A percentile compares a stretch with the other conserved stretches of the same genome.
Evolutionary conservation across 2,797 vertebrate species (phyloP).

Genomic region (Bufotes viridis): DNA sequence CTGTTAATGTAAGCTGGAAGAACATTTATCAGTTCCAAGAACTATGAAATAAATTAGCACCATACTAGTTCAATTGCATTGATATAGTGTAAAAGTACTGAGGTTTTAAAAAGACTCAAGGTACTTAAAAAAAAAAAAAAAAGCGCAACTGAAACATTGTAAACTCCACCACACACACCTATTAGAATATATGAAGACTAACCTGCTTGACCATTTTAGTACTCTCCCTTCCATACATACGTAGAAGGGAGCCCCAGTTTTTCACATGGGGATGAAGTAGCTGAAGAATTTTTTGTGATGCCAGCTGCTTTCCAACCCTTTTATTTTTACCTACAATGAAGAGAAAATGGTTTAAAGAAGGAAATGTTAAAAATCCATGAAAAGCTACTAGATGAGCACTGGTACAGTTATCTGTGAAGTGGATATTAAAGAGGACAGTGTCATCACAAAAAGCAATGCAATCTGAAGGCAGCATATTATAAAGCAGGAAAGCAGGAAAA

Average conservation of each 20-base stretch:
- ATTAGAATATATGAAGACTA: background rate
- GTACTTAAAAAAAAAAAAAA: too few species aligned
- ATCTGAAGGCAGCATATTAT: too few species aligned
- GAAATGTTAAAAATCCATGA: background rate
- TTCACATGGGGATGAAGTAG: slow-evolving; percentile 98
- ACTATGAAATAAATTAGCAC: too few species aligned
- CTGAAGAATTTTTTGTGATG: slow-evolving; percentile 98
- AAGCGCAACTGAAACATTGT: too few species aligned
- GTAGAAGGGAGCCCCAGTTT: slow-evolving; percentile 97
- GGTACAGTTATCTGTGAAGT: background rate
- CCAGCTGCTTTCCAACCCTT: slow-evolving; percentile 95
- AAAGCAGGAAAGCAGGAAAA: too few species aligned
- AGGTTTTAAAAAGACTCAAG: too few species aligned
- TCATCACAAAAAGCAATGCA: too few species aligned
- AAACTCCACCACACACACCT: background rate
- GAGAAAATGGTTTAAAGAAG: background rate
- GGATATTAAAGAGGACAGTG: background rate
- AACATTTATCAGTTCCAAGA: background rate
- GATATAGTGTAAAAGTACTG: too few species aligned
- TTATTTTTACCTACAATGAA: slow-evolving; percentile 92
- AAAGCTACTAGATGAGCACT: background rate
- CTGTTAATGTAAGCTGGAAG: background rate
- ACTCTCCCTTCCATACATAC: slow-evolving; percentile 98
- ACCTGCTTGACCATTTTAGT: slow-evolving; percentile 99
- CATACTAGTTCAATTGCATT: too few species aligned